These are phyloP conservation scores for Syngnathus scovelli DNA, from an alignment of 2,113 vertebrate genomes.

Conservation along the genomic window DNA sequence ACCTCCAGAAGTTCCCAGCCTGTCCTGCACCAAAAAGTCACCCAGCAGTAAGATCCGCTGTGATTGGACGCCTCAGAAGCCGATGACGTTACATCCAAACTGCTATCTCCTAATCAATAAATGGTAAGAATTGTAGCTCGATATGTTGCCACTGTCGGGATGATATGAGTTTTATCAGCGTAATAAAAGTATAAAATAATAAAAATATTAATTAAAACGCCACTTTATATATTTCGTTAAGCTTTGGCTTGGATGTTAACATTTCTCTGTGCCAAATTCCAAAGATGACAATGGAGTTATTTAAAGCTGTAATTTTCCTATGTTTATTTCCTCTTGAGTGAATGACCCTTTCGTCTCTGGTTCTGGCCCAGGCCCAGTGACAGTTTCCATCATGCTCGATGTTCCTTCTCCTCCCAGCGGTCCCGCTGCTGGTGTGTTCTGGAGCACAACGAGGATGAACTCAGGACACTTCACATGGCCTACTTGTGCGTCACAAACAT, in stretches of 20 bases:
- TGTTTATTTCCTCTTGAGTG: background rate
- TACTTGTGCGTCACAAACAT: constrained; percentile 63
- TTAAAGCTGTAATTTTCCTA: background rate
- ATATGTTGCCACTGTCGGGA: background rate
- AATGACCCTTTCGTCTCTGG: background rate
- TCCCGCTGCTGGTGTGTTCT: constrained; percentile 68
- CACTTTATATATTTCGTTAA: too few relatives aligned
- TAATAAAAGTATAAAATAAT: background rate
- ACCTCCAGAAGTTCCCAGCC: constrained; percentile 48
- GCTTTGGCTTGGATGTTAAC: too few relatives aligned
- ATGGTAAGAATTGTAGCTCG: constrained; percentile 40
- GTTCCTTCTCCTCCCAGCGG: constrained; percentile 49
- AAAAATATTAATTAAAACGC: too few relatives aligned
- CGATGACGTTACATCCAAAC: constrained; percentile 7
- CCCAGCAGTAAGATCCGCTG: constrained; percentile 71
- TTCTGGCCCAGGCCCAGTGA: background rate
- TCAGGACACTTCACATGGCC: constrained; percentile 20
- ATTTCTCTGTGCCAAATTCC: background rate
- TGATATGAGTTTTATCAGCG: background rate
- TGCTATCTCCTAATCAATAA: constrained; percentile 59
- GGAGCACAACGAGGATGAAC: constrained; percentile 42
- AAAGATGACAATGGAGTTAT: background rate
- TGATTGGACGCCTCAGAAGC: constrained; percentile 52
- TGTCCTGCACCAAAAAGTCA: constrained; percentile 66
- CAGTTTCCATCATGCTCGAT: constrained; percentile 10